Percentiles rank a stretch among this genome's conserved stretches.
Conservation (phyloP, 2,113 vertebrate species). For the Noturus placidus region DNA sequence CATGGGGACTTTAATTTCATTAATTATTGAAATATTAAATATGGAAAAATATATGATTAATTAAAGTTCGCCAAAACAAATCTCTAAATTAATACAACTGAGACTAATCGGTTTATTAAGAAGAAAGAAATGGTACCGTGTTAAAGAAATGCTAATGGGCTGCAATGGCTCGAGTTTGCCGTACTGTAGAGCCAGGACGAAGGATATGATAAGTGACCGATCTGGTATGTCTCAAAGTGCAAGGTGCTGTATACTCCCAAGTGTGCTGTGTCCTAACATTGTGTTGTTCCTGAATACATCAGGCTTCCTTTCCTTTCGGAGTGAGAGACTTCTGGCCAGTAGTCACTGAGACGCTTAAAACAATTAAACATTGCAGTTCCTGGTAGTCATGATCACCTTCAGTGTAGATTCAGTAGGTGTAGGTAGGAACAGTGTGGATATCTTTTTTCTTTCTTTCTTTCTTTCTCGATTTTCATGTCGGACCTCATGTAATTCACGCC, state of each 20-base stretch:
- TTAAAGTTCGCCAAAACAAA: neutral
- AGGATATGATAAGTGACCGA: neutral
- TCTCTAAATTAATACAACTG: neutral
- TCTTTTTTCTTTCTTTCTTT: too few relatives aligned
- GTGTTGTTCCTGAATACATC: too few relatives aligned
- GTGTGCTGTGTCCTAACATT: neutral
- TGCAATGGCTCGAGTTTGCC: neutral
- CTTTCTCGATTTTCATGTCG: neutral
- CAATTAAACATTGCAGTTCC: too few relatives aligned
- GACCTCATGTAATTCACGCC: neutral
- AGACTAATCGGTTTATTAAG: neutral
- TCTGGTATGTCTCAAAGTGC: too few relatives aligned
- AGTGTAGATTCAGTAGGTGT: too few relatives aligned
- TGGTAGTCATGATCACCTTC: too few relatives aligned
- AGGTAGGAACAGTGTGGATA: too few relatives aligned
- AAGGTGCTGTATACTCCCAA: too few relatives aligned
- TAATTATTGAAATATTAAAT: neutral
- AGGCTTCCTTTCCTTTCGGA: neutral
- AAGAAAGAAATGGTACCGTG: too few relatives aligned
- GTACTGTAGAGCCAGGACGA: neutral
- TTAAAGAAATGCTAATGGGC: neutral
- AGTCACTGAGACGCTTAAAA: too few relatives aligned
- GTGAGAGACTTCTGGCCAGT: too few relatives aligned
- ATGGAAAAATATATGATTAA: neutral
- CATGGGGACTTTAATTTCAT: neutral